Evolutionary conservation across 2,888 invertebrate species (phyloP).

Genomic region (Pardosa pseudoannulata): DNA sequence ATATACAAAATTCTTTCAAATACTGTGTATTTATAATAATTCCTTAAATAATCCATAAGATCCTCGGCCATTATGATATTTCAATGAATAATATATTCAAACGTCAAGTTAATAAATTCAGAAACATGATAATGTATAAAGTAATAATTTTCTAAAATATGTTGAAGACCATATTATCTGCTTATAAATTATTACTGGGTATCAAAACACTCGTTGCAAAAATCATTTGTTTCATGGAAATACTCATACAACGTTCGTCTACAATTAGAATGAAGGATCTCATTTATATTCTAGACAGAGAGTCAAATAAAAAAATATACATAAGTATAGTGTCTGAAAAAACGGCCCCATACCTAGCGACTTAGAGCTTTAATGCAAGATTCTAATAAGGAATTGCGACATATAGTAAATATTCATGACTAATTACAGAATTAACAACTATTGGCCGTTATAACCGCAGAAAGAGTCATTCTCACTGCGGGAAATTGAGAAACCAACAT

Average conservation of each 20-base stretch:
- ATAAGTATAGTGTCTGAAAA: not conserved
- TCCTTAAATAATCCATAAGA: too few species aligned
- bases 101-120: too few species aligned
- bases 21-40: too few species aligned
- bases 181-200: too few species aligned
- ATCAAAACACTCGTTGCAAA: too few species aligned
- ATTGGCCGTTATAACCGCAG: not conserved
- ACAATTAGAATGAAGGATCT: not conserved
- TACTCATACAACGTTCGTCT: not conserved
- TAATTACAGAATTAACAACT: slow-evolving; percentile 51
- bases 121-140: too few species aligned
- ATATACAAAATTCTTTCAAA: too few species aligned
- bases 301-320: not conserved
- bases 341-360: not conserved
- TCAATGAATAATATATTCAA: too few species aligned
- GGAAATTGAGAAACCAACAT: not conserved
- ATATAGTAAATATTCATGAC: slow-evolving; percentile 50
- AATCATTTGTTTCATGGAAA: too few species aligned
- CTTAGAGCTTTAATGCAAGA: not conserved
- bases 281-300: not conserved
- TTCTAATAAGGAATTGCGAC: not conserved
- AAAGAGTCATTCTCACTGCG: slow-evolving; percentile 5
- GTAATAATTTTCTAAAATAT: too few species aligned
- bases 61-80: too few species aligned
- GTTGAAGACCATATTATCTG: too few species aligned